Conservation (phyloP, 2,888 invertebrate species). For the Athalia rosae region DNA sequence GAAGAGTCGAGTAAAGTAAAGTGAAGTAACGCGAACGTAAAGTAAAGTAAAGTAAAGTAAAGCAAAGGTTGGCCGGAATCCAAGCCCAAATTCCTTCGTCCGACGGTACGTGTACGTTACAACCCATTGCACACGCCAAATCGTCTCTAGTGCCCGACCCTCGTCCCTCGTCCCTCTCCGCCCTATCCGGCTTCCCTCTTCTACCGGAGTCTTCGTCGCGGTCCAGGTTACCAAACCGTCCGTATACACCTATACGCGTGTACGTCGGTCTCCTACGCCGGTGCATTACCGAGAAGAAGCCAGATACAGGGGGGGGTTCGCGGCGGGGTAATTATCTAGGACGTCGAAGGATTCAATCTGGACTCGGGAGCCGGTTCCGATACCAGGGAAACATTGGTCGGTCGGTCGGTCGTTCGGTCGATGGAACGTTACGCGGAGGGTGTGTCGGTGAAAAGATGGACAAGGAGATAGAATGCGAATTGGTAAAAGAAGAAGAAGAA, state of each 20-base stretch:
- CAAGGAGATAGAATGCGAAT: neutral
- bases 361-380: conserved; percentile 22
- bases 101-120: conserved; percentile 61
- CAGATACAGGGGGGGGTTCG: conserved; percentile 39
- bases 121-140: conserved; percentile 68
- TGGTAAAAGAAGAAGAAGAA: neutral
- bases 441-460: conserved; percentile 10
- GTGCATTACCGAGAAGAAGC: conserved; percentile 36
- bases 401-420: conserved; percentile 8
- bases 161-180: conserved; percentile 59
- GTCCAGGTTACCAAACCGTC: conserved; percentile 26
- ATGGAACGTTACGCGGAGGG: too few relatives aligned
- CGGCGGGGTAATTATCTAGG: conserved; percentile 42
- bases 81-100: conserved; percentile 64
- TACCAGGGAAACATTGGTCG: conserved; percentile 23
- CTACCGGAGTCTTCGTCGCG: conserved; percentile 9
- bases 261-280: too few relatives aligned
- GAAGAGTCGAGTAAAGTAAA: conserved; percentile 58
- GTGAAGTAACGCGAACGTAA: conserved; percentile 62
- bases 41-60: conserved; percentile 66
- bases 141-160: conserved; percentile 64
- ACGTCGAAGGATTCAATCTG: conserved; percentile 39
- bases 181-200: conserved; percentile 42
- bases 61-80: conserved; percentile 67
- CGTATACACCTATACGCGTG: conserved; percentile 22